Conservation (phyloP, 2,888 invertebrate genomes). For the Tiliacea aurago region DNA sequence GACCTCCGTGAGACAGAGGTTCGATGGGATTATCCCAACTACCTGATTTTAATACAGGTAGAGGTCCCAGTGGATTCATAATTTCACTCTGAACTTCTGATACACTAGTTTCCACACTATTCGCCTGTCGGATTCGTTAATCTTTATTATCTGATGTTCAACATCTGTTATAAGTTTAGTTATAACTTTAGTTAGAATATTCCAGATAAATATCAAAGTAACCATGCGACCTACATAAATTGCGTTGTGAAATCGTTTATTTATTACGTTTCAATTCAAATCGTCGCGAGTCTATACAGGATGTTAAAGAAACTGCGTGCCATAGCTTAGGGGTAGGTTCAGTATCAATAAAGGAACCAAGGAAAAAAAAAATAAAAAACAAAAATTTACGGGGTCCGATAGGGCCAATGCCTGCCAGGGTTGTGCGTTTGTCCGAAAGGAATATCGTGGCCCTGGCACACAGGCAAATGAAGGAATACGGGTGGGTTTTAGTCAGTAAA, state of each 20-base stretch:
- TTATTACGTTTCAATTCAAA: constrained; percentile 24
- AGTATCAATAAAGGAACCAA: too few species aligned
- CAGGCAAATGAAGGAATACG: too few species aligned
- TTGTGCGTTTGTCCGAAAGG: too few species aligned
- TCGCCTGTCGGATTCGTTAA: constrained; percentile 61
- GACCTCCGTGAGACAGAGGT: constrained; percentile 74
- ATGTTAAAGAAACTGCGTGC: too few species aligned
- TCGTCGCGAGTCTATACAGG: neutral
- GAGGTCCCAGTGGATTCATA: constrained; percentile 74
- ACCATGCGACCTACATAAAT: constrained; percentile 10
- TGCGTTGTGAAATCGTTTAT: neutral
- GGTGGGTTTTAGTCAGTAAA: too few species aligned
- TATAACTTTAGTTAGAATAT: constrained; percentile 15
- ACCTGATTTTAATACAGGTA: constrained; percentile 77
- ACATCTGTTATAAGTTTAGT: constrained; percentile 15
- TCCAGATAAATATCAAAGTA: constrained; percentile 14
- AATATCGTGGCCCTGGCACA: too few species aligned
- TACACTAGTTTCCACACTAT: constrained; percentile 68
- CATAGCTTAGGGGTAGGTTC: too few species aligned
- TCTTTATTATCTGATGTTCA: constrained; percentile 57
- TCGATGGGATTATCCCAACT: constrained; percentile 75
- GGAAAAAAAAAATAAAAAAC: too few species aligned
- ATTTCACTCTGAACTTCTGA: constrained; percentile 73
- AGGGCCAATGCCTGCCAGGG: too few species aligned
- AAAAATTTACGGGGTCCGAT: too few species aligned